Percentiles rank a stretch among this genome's conserved stretches.
These are phyloP conservation scores for Chloropsis hardwickii DNA, from an alignment of 2,113 vertebrate species.

Conservation along the genomic window DNA sequence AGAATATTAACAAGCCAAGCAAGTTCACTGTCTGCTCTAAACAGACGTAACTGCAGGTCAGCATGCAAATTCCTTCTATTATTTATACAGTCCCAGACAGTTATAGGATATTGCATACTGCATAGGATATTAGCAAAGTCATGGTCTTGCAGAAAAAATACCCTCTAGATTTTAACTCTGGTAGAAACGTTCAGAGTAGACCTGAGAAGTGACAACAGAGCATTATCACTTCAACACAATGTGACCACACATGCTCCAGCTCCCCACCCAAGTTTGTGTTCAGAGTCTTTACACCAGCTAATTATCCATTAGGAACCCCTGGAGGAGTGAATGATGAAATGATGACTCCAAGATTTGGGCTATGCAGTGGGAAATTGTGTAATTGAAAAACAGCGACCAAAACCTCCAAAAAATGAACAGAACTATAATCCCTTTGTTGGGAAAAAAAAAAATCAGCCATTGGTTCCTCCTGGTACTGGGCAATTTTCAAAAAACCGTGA, in stretches of 20 bases:
- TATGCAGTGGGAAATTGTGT: not conserved
- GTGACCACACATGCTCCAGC: not conserved
- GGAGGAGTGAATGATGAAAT: not conserved
- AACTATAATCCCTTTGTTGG: not conserved
- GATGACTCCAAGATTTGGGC: not conserved
- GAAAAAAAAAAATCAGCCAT: too few species aligned
- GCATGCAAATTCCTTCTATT: conserved; percentile 28
- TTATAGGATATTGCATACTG: not conserved
- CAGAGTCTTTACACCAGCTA: not conserved
- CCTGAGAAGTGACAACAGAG: not conserved
- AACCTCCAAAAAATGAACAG: not conserved
- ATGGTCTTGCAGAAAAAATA: not conserved
- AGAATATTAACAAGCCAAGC: conserved; percentile 60
- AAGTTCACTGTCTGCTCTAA: conserved; percentile 20
- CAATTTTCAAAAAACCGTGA: not conserved
- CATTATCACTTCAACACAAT: not conserved
- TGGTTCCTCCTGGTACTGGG: not conserved
- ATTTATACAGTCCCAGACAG: conserved; percentile 37
- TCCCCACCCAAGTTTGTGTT: not conserved
- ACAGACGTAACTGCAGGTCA: conserved; percentile 28
- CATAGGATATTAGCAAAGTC: not conserved
- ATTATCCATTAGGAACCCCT: not conserved
- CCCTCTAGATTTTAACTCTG: not conserved
- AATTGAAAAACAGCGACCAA: not conserved
- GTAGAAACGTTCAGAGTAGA: not conserved